A percentile compares a stretch with the other conserved stretches of the same genome.
Evolutionary conservation across 2,113 vertebrate genomes (phyloP).

Genomic region (Hemibagrus wyckioides): DNA sequence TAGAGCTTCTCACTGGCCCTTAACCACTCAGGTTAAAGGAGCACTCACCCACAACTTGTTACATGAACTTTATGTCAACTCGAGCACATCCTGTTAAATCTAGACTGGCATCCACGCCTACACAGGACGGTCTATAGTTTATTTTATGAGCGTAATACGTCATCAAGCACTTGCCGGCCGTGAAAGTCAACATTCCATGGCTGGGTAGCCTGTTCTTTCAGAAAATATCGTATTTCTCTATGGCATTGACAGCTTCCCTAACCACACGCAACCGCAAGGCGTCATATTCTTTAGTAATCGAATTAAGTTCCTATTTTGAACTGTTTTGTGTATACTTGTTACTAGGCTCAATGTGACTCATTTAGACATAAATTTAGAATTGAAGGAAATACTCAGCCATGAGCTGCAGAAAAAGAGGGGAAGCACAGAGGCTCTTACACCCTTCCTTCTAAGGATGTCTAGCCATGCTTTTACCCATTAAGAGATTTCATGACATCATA

Average conservation of each 20-base stretch:
- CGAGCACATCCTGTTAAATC: conserved; percentile 14
- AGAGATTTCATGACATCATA: neutral
- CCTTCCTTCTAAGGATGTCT: neutral
- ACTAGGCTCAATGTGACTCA: conserved; percentile 31
- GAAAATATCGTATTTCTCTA: neutral
- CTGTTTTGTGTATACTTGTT: conserved; percentile 41
- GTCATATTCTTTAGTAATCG: conserved; percentile 16
- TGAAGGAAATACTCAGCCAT: conserved; percentile 11
- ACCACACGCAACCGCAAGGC: neutral
- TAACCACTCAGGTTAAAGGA: conserved; percentile 18
- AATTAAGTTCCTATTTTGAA: conserved; percentile 16
- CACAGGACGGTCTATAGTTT: neutral
- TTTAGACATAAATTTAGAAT: conserved; percentile 13
- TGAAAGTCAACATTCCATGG: neutral
- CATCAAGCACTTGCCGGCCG: conserved; percentile 1
- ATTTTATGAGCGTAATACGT: conserved; percentile 21
- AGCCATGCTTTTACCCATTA: neutral
- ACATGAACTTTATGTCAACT: neutral
- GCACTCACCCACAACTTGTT: neutral
- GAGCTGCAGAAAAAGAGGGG: neutral
- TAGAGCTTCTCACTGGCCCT: neutral
- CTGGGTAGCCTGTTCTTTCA: neutral
- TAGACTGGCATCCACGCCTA: conserved; percentile 10
- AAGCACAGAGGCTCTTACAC: conserved; percentile 3
- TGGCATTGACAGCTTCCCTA: conserved; percentile 3